Base-by-base conservation (phyloP, 1,140 invertebrate species). In the Cotesia chilonis region DNA sequence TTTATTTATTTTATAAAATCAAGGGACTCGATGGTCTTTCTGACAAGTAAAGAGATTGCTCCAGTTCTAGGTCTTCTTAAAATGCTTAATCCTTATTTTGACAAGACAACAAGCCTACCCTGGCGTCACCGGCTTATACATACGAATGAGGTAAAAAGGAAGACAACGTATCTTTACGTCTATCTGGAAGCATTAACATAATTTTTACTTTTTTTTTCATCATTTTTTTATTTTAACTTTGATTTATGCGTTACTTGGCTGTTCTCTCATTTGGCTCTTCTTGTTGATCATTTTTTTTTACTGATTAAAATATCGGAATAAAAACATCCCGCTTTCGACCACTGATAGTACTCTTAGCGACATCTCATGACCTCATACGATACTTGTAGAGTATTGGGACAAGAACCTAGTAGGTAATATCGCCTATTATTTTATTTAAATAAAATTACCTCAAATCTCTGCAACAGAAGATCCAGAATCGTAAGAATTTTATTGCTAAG, bases 401-500 rank as follows among this genome's bases (percentile, higher is more conserved):
- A 37, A 66, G 1, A 63, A 55, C 4, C 14, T 37, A 59, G 38
- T 20, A 9, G 54, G 38, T 28, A 63, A 37, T 14, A 55, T 55
- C 54, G 41, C 6, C 28, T 57, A 17, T 57, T 14, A 68, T 2
- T 14, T 68, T 52, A 69, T 20, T 37, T 51, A 59, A 68, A 55
- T 41, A 37, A 67, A 78, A 76, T 74, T 88, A 94, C 92, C 84
- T 90, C 90, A 55, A 94, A 83, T 76, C 90, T 88, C 66, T 91
- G 89, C 68, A 92, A 87, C 1, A 94, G 85, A 35, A 94, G 86
- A 83, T 94, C 93, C 12, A 94, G 80, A 54, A 92, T 84, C 12
- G 87, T 83, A 9, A 90, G 88, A 71, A 94, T 89, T 80, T 91
- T 91, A 80, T 94, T 94, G 73, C 91, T 92, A 68, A 92, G 87